phyloP scores from a whole-genome alignment of 2,888 invertebrate species.

The Lycaena phlaeas region DNA sequence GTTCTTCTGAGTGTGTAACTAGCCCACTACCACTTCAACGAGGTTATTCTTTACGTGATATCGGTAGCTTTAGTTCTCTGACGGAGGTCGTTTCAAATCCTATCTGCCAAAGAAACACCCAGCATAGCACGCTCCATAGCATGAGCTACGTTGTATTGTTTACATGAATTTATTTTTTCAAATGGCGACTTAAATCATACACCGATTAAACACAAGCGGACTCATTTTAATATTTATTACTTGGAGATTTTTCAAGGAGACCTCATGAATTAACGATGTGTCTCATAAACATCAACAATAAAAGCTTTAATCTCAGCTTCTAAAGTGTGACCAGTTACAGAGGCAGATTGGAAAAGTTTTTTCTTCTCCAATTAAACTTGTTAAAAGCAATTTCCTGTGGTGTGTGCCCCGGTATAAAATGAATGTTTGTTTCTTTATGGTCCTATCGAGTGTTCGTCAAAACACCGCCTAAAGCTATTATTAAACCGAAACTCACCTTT shows the following conservation, averaged over 20 bases:
- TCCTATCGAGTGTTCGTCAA: constrained; percentile 13
- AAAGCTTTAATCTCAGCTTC: constrained; percentile 48
- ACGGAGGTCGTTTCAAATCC: no score
- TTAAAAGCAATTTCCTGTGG: constrained; percentile 58
- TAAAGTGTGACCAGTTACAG: constrained; percentile 52
- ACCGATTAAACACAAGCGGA: no score
- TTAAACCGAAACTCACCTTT: constrained; percentile 1
- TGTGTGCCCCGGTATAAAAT: constrained; percentile 27
- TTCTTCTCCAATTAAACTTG: constrained; percentile 69
- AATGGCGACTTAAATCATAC: no score
- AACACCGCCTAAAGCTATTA: constrained; percentile 4
- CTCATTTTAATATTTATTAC: no score
- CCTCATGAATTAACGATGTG: constrained; percentile 15
- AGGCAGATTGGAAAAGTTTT: constrained; percentile 68
- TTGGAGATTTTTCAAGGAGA: background rate
- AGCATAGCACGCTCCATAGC: no score
- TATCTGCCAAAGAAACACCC: no score
- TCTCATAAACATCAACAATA: constrained; percentile 39
- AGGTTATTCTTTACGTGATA: no score
- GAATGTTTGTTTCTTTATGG: constrained; percentile 19
- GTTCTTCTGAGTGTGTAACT: no score
- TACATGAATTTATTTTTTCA: no score
- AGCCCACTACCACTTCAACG: no score
- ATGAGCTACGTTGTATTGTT: no score
- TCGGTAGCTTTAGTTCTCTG: no score